Base-by-base conservation (phyloP, 1,140 invertebrate species). In the Aporrectodea caliginosa region DNA sequence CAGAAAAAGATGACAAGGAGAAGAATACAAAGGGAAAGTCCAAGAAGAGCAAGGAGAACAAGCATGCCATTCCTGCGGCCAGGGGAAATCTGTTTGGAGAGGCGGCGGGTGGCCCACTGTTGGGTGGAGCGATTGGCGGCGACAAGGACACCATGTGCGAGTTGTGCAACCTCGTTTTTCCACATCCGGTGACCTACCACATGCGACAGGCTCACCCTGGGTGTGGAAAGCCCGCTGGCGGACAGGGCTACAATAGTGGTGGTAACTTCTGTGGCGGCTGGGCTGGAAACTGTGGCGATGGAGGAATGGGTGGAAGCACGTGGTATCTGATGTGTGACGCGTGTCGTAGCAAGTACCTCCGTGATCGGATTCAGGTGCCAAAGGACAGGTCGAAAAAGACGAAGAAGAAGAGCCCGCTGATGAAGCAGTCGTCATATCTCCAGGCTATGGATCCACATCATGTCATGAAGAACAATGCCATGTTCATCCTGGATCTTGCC, bases 291-390 rank as follows among this genome's bases (percentile, higher is more conserved):
- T 96, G 95, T 87, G 95, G 94, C 0, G 94, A 95, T 84, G 93
- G 93, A 0, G 94, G 94, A 16, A 90, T 93, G 14, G 93, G 93
- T 1, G 93, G 92, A 35, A 93, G 92, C 81, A 92, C 93, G 43
- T 98, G 95, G 95, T 98, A 98, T 87, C 90, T 97, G 0, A 92
- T 96, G 81, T 98, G 96, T 88, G 94, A 96, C 83, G 90, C 90
- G 31, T 98, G 96, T 85, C 91, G 95, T 1, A 93, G 95, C 34
- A 94, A 93, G 83, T 94, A 94, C 83, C 85, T 94, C 70, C 90
- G 90, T 84, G 89, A 90, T 14, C 91, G 90, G 81, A 90, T 90
- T 31, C 85, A 85, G 79, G 81, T 79, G 74, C 86, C 85, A 78
- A 87, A 88, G 83, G 88, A 88, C 75, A 87, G 86, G 81, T 74